These are phyloP conservation scores for Notospermus geniculatus DNA, from an alignment of 1,140 invertebrate genomes.

Conservation along the genomic window DNA sequence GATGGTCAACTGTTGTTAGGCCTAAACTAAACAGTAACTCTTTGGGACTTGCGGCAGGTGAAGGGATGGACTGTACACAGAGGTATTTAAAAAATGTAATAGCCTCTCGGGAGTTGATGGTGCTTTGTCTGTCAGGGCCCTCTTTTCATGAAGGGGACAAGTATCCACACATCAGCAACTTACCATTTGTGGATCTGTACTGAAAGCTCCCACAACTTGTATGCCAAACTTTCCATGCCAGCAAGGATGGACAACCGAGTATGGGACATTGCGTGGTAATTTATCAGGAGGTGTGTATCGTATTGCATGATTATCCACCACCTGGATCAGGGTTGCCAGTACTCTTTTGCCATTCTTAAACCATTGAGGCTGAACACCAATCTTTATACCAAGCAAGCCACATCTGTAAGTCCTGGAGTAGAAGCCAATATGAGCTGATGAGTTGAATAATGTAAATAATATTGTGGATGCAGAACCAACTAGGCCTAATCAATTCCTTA, in stretches of 20 bases:
- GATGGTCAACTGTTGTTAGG: too few relatives aligned
- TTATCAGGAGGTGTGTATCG: conserved; percentile 84
- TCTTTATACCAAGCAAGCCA: conserved; percentile 88
- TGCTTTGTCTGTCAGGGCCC: too few relatives aligned
- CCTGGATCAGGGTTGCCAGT: conserved; percentile 76
- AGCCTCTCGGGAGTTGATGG: too few relatives aligned
- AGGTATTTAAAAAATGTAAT: too few relatives aligned
- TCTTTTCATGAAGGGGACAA: too few relatives aligned
- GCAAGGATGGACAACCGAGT: conserved; percentile 31
- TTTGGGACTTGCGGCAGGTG: too few relatives aligned
- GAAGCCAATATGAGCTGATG: conserved; percentile 10
- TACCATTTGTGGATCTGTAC: conserved; percentile 74
- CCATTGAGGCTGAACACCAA: conserved; percentile 92
- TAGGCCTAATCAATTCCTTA: too few relatives aligned
- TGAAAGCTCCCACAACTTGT: conserved; percentile 85
- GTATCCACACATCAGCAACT: too few relatives aligned
- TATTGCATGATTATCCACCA: conserved; percentile 94
- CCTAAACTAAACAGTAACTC: too few relatives aligned
- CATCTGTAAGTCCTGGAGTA: conserved; percentile 62
- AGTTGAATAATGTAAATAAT: neutral
- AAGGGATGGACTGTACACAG: too few relatives aligned
- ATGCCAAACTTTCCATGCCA: conserved; percentile 61
- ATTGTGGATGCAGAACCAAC: too few relatives aligned
- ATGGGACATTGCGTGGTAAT: conserved; percentile 57
- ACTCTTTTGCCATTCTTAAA: conserved; percentile 78